Percentiles rank a stretch among this genome's conserved stretches.
phyloP scores from a whole-genome alignment of 1,140 invertebrate genomes.

The Sycobia sp. region DNA sequence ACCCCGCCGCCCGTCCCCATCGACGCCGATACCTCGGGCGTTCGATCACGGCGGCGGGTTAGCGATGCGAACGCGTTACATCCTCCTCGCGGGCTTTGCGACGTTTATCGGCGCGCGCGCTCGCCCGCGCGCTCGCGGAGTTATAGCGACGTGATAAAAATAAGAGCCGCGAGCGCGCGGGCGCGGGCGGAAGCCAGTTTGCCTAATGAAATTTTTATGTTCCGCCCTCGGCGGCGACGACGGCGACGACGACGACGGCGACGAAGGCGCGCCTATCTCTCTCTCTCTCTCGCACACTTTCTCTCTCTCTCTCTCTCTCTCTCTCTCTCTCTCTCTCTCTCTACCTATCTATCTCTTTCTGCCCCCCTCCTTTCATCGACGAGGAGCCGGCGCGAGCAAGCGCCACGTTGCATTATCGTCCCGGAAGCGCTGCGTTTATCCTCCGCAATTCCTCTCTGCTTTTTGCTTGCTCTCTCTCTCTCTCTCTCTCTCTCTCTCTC shows the following conservation, averaged over 20 bases:
- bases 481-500: constrained; percentile 2
- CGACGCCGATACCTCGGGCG: no score
- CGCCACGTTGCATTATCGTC: constrained; percentile 40
- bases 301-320: no score
- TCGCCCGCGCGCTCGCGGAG: constrained; percentile 10
- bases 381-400: no score
- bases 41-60: no score
- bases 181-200: constrained; percentile 41
- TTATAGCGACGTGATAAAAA: constrained; percentile 42
- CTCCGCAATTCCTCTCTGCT: constrained; percentile 14
- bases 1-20: no score
- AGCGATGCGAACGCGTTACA: no score
- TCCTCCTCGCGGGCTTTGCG: no score
- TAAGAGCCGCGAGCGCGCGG: constrained; percentile 30
- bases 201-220: constrained; percentile 53
- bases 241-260: constrained; percentile 38
- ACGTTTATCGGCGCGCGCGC: background rate
- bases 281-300: no score
- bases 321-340: constrained; percentile 34
- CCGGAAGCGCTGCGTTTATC: constrained; percentile 37
- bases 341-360: no score
- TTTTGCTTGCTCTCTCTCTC: constrained; percentile 30
- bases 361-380: background rate
- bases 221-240: constrained; percentile 36
- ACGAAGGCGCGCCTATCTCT: no score